A percentile compares a stretch with the other conserved stretches of the same genome.
phyloP scores from a whole-genome alignment of 2,113 vertebrate species.

The Anoura caudifer region DNA sequence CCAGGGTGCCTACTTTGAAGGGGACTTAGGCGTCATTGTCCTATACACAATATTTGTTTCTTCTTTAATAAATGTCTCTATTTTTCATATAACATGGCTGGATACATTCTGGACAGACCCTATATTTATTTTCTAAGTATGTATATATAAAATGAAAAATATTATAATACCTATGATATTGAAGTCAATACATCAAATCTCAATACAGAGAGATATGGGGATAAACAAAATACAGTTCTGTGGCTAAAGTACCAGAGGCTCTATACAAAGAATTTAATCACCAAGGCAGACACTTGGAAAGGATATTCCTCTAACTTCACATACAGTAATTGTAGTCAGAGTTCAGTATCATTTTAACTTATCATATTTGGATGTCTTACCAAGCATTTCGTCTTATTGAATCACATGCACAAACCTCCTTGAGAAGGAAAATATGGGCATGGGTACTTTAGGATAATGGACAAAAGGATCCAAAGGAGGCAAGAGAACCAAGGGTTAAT shows the following conservation, averaged over 20 bases:
- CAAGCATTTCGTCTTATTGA: neutral
- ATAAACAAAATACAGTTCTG: neutral
- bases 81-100: no score
- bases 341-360: neutral
- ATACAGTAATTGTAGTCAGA: neutral
- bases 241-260: neutral
- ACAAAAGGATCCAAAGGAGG: neutral
- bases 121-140: neutral
- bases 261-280: neutral
- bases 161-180: neutral
- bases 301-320: neutral
- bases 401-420: neutral
- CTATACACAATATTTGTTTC: no score
- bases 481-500: neutral
- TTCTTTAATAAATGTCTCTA: no score
- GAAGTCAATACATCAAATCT: neutral
- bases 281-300: neutral
- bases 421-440: neutral
- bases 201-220: neutral
- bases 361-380: neutral
- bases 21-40: no score
- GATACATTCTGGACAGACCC: no score
- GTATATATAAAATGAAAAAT: neutral
- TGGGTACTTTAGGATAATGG: neutral
- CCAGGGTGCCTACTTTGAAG: no score